Evolutionary conservation across 2,113 vertebrate species (phyloP).

Genomic region (Neomonachus schauinslandi): DNA sequence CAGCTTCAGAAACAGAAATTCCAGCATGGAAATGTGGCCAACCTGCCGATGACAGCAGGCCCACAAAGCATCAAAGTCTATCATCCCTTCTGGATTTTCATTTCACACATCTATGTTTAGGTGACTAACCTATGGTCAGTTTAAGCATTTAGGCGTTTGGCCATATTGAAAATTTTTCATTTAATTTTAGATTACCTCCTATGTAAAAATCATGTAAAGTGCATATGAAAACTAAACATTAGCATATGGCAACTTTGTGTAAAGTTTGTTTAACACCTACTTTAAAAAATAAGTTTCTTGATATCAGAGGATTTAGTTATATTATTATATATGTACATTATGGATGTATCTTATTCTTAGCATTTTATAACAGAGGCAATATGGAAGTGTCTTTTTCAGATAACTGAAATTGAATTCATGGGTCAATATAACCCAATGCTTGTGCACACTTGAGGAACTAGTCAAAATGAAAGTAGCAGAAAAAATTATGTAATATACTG

Average conservation of each 20-base stretch:
- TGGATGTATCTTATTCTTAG: not conserved
- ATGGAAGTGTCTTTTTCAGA: not conserved
- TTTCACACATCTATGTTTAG: not conserved
- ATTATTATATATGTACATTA: not conserved
- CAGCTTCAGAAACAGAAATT: not conserved
- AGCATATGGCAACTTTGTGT: not conserved
- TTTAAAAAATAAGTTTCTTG: slow-evolving; percentile 5
- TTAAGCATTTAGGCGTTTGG: not conserved
- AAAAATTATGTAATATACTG: not conserved
- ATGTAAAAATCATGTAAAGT: not conserved
- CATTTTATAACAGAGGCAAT: not conserved
- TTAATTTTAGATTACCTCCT: slow-evolving; percentile 2
- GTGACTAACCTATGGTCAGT: not conserved
- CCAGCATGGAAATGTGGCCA: not conserved
- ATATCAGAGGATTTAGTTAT: not conserved
- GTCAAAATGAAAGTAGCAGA: not conserved
- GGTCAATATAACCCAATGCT: not conserved
- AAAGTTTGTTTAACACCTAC: not conserved
- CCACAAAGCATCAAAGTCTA: not conserved
- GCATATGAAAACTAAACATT: slow-evolving; percentile 29
- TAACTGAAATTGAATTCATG: not conserved
- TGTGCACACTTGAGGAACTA: not conserved
- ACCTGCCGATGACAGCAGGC: not conserved
- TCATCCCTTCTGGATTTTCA: not conserved
- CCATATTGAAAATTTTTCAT: not conserved